phyloP scores from a whole-genome alignment of 2,797 vertebrate species.

The Lepidocolaptes lacrymiger region DNA sequence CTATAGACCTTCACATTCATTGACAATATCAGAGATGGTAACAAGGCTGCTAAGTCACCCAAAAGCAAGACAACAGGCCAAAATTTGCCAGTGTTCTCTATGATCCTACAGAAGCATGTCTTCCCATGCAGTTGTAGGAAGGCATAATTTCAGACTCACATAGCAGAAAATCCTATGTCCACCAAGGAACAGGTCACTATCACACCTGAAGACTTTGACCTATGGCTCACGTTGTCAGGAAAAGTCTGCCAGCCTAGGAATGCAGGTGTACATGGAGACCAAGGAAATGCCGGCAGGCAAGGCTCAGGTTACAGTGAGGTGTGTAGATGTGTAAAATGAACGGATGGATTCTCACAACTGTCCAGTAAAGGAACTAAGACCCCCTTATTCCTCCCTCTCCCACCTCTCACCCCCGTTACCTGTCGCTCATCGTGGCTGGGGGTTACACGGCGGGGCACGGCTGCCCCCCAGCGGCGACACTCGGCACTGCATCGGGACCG shows the following conservation, averaged over 20 bases:
- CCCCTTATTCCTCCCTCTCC: not conserved
- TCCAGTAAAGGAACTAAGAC: not conserved
- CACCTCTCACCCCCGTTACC: not conserved
- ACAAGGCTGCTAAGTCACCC: not conserved
- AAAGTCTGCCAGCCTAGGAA: not conserved
- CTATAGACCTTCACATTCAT: not conserved
- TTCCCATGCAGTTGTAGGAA: fast-evolving
- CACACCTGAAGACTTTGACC: fast-evolving
- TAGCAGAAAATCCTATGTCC: not conserved
- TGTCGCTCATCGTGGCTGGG: not conserved
- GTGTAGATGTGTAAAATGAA: fast-evolving
- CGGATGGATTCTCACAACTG: not conserved
- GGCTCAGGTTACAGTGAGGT: not conserved
- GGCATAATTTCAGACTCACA: not conserved
- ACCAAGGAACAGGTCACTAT: not conserved
- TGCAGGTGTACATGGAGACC: not conserved
- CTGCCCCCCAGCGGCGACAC: not conserved
- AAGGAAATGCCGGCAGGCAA: not conserved
- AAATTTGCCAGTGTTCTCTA: not conserved
- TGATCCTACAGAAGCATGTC: not conserved
- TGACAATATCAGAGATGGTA: not conserved
- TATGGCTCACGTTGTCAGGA: fast-evolving
- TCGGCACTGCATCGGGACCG: not conserved
- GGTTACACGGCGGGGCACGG: not conserved
- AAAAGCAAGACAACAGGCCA: not conserved